Base-by-base conservation (phyloP, 2,113 vertebrate genomes). In the Polypterus senegalus region DNA sequence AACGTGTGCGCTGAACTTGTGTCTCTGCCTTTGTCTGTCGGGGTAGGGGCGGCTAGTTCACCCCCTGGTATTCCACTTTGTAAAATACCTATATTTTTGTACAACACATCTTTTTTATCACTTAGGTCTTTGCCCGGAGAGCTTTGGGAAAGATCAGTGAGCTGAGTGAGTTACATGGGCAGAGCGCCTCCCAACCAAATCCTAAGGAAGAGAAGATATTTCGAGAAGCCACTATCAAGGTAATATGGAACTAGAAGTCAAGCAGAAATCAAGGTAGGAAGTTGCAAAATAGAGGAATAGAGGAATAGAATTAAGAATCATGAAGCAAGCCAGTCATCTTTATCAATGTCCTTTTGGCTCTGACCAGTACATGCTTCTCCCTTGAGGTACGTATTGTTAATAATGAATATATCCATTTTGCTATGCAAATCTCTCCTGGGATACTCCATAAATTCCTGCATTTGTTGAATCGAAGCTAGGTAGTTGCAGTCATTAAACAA, bases 191-290 rank as follows among this genome's bases (percentile, higher is more conserved):
- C 4, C 47, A 73, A 46, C 45, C 76, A 59, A 74, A 73, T 43
- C 70, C 68, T 64, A 85, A 89, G 65, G 74, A 76, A 60, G 78
- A 67, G 69, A 86, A 66, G 75, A 73, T 73, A 69, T 95, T 85
- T 66, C 89, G 75, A 83, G 92, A 95, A 66, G 91, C 92, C 3
- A 86, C 89, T 5, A 63, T 94, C 63, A 98, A 96, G 89, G 96
- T 92, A 88, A 63, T 4, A 47, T 67, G 46, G 57, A 72, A 57
- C 52, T 58, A 67, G 55, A 63, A 5, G 48, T 58, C n/a, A 60
- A 60, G 66, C 27, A 27, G 27, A 27, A 27, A 27, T 27, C 27
- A 27, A 27, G 27, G 27, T 27, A 27, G 27, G 53, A 9, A 4
- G 53, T 11, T 11, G 11, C 11, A 54, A 54, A 10, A 9, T 11